Conservation (phyloP, 2,888 invertebrate species). For the Sphecodes monilicornis region DNA sequence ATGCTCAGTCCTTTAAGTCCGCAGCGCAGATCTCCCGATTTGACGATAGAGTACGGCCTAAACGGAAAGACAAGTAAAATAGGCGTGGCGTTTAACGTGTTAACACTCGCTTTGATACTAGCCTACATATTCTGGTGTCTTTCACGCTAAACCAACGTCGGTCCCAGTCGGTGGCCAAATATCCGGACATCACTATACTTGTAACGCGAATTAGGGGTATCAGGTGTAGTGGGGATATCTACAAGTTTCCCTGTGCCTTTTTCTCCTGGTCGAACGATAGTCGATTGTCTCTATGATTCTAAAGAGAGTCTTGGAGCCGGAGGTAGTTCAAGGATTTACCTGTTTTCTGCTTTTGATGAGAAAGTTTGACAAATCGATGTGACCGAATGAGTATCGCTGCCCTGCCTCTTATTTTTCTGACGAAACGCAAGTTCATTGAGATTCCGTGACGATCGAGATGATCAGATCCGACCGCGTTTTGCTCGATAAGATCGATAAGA, state of each 20-base stretch:
- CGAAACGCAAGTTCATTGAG: slow-evolving; percentile 4
- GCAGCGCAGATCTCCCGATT: no score
- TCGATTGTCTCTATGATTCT: not conserved
- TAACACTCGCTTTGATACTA: no score
- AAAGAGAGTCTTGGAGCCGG: not conserved
- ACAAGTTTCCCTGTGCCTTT: not conserved
- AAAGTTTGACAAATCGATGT: not conserved
- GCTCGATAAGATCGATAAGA: slow-evolving; percentile 62
- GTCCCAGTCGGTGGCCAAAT: no score
- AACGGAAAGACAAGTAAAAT: no score
- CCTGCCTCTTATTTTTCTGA: slow-evolving; percentile 9
- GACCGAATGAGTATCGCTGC: slow-evolving; percentile 46
- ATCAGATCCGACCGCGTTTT: slow-evolving; percentile 44
- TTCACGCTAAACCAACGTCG: no score
- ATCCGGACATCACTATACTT: not conserved
- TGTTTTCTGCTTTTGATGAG: not conserved
- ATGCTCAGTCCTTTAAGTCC: no score
- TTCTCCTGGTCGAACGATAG: not conserved
- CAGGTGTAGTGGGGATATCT: not conserved
- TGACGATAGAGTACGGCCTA: no score
- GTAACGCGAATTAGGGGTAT: not conserved
- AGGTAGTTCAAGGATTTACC: not conserved
- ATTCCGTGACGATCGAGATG: slow-evolving; percentile 15
- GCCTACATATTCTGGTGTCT: no score
- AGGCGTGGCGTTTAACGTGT: no score